These are phyloP conservation scores for Toxotes jaculatrix DNA, from an alignment of 2,113 vertebrate genomes.

Conservation along the genomic window DNA sequence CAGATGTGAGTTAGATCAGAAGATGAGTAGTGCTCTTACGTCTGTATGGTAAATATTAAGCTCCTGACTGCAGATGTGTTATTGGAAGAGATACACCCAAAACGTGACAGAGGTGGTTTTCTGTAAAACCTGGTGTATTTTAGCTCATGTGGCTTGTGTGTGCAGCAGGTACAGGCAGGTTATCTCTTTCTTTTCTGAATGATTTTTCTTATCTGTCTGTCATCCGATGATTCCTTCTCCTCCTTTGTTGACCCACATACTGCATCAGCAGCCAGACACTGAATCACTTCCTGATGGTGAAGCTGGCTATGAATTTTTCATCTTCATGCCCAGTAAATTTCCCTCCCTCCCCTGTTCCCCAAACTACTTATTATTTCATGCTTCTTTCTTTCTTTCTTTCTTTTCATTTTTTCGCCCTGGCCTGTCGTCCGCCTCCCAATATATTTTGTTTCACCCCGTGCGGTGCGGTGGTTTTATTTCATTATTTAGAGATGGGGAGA, in stretches of 20 bases:
- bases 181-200: not conserved
- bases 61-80: no score
- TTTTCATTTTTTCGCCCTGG: slow-evolving; percentile 14
- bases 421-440: slow-evolving; percentile 23
- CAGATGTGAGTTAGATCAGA: no score
- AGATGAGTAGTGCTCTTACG: no score
- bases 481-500: slow-evolving; percentile 75
- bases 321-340: slow-evolving; percentile 64
- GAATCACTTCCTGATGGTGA: slow-evolving; percentile 65
- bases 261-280: slow-evolving; percentile 66
- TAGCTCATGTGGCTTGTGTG: not conserved
- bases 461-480: slow-evolving; percentile 48
- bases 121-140: not conserved
- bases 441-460: slow-evolving; percentile 24
- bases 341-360: slow-evolving; percentile 35
- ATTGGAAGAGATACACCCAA: not conserved
- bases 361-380: slow-evolving; percentile 80
- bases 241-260: slow-evolving; percentile 78
- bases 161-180: slow-evolving; percentile 23
- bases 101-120: not conserved
- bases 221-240: slow-evolving; percentile 27
- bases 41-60: no score
- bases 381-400: slow-evolving; percentile 38
- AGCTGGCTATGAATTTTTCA: slow-evolving; percentile 82
- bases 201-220: slow-evolving; percentile 38